Base-by-base conservation (phyloP, 2,797 vertebrate species). In the Podarcis siculus region DNA sequence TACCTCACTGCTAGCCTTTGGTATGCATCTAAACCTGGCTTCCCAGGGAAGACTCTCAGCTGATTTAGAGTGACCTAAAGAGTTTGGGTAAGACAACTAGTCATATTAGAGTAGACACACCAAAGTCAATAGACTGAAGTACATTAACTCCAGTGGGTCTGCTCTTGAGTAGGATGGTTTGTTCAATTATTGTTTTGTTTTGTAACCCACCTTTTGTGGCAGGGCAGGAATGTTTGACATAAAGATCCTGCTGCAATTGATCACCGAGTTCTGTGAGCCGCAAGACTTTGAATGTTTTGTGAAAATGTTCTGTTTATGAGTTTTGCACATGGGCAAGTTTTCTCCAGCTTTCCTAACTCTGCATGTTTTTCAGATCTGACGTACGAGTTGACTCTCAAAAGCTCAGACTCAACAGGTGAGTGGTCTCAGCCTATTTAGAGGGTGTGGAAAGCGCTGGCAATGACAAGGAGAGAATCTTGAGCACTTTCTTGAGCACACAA, bases 301-400 rank as follows among this genome's bases (percentile, higher is more conserved):
- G 73, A 67, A n/a, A 4, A 12, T 37, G 25, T 37, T 79, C 42
- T 55, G 2, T 71, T 71, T 80, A 64, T 77, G 12, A 37, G 5
- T 49, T 49, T 49, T 83, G 30, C n/a, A 10, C 1, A 7, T 72
- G 7, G n/a, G 30, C 7, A 9, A 30, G 8, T 13, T 39, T 71
- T 61, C 64, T 61, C 21, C 15, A 1, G 8, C 21, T 37, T 75
- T 86, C 71, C 42, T 88, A 80, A 32, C 13, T 39, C 90, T 92
- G 84, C 95, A 72, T 96, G 73, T 82, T 79, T 95, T 95, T 91
- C 95, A 99, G 99, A 99, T 95, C 94, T 99, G 95, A 99, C 98
- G 1, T 99, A 99, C 67, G 98, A 99, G 95, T 97, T 99, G 96
- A 99, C 98, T 10, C 96, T 98, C 91, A 98, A 98, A 95, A 98